Evolutionary conservation across 2,888 invertebrate species (phyloP).

Genomic region (Pinctada fucata): DNA sequence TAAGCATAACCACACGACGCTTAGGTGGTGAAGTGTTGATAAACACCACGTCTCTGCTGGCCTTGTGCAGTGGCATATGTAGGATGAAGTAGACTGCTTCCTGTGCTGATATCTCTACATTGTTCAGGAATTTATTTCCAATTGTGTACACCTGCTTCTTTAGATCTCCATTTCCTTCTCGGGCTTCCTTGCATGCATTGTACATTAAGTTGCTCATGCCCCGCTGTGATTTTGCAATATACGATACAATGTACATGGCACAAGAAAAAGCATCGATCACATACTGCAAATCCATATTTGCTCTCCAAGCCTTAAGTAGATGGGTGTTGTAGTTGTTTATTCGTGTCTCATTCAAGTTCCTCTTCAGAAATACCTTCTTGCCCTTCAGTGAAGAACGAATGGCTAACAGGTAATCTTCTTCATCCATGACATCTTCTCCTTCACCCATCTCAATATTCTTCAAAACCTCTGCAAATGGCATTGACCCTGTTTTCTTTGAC

Average conservation of each 20-base stretch:
- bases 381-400: neutral
- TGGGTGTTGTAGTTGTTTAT: no score
- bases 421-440: no score
- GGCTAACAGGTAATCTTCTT: neutral
- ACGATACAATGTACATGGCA: conserved; percentile 41
- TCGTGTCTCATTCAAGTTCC: conserved; percentile 29
- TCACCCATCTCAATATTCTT: neutral
- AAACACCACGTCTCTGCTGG: conserved; percentile 44
- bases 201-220: conserved; percentile 46
- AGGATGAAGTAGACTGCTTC: conserved; percentile 28
- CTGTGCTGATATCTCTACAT: conserved; percentile 57
- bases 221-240: conserved; percentile 43
- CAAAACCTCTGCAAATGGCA: conserved; percentile 23
- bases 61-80: conserved; percentile 48
- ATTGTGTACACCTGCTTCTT: conserved; percentile 39
- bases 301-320: no score
- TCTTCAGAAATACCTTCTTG: conserved; percentile 20
- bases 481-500: neutral
- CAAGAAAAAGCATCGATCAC: conserved; percentile 37
- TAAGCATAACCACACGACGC: conserved; percentile 51
- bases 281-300: conserved; percentile 38
- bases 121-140: conserved; percentile 53
- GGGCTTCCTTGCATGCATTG: conserved; percentile 36
- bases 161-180: conserved; percentile 30
- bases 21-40: conserved; percentile 55